Evolutionary conservation across 2,797 vertebrate genomes (phyloP).

Genomic region (Lithobates sylvaticus): DNA sequence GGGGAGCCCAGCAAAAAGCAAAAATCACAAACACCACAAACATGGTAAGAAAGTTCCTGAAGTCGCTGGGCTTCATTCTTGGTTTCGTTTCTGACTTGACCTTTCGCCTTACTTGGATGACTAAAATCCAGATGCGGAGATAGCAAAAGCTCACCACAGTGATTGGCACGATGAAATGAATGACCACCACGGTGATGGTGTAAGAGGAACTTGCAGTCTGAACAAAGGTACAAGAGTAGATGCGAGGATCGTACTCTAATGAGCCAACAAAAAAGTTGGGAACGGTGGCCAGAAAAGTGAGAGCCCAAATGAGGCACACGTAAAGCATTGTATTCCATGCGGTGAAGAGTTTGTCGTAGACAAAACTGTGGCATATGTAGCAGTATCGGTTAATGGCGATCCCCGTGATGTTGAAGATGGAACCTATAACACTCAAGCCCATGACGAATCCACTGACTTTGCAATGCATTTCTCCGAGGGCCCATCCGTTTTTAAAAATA

Average conservation of each 20-base stretch:
- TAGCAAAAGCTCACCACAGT: constrained; percentile 87
- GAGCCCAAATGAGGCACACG: constrained; percentile 82
- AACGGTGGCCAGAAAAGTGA: constrained; percentile 81
- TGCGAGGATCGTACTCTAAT: constrained; percentile 81
- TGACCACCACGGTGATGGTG: constrained; percentile 80
- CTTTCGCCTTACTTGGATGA: constrained; percentile 83
- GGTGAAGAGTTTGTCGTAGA: constrained; percentile 81
- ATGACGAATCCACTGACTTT: constrained; percentile 88
- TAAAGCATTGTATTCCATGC: constrained; percentile 79
- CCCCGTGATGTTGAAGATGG: constrained; percentile 89
- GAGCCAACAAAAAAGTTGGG: constrained; percentile 88
- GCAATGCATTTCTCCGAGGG: constrained; percentile 82
- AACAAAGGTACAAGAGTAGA: constrained; percentile 88
- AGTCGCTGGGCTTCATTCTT: constrained; percentile 77
- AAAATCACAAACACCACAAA: constrained; percentile 90
- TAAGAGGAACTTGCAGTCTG: constrained; percentile 85
- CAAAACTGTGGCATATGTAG: constrained; percentile 85
- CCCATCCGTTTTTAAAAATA: constrained; percentile 86
- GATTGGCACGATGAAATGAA: constrained; percentile 87
- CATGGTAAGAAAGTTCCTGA: constrained; percentile 89
- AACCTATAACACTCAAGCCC: constrained; percentile 88
- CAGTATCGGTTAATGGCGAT: constrained; percentile 89
- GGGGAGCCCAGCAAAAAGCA: constrained; percentile 87
- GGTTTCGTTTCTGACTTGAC: constrained; percentile 80
- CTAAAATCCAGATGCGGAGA: constrained; percentile 86